Evolutionary conservation across 2,888 invertebrate species (phyloP), one percentile per base, ranked within the genome.

Genomic region (Euspilapteryx auroguttella): DNA sequence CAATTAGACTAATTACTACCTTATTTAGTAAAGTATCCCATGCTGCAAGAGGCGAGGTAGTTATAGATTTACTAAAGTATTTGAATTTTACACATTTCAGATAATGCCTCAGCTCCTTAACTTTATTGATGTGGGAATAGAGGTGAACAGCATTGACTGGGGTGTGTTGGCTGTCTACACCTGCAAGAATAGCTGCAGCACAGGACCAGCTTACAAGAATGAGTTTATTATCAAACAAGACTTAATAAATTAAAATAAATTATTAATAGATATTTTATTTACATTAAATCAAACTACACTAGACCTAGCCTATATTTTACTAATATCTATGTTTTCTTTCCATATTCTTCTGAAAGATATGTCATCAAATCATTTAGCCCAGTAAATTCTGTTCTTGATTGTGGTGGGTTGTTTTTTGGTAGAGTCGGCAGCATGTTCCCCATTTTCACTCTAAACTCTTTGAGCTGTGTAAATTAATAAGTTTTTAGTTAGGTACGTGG

Each of bases 201-300:
- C 61, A 32, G 81, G 81, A 9, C 71, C 69, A 6, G 79, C 79
- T 6, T 97, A 97, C 58, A 81, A 81, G 36, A 57, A 71, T 37
- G 95, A 96, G 69, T 85, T 82, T 63, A 50, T 91, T 32, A 85
- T 88, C 69, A 94, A 92, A 66, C 95, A 96, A 69, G 92, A 94
- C 68, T 81, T 87, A 42, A 43, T 53, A 32, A 56, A 53, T 37
- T 62, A 55, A 50, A 32, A 35, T 35, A 32, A 30, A 25, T 32
- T 27, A 30, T 28, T 26, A 32, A 29, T 30, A 30, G 25, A 22
- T 29, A 28, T 31, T 17, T 21, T 21, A 21, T 23, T n/a, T 11
- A 29, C 17, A 17, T 11, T 12, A 20, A 27, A 27, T 27, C 20
- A 27, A 27, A 10, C 9, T 8, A 25, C 7, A n/a, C 14, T 27